Percentiles rank a stretch among this genome's conserved stretches.
These are phyloP conservation scores for Mesocentrotus franciscanus DNA, from an alignment of 53 echinoderm and acorn worm genomes.

Conservation along the genomic window DNA sequence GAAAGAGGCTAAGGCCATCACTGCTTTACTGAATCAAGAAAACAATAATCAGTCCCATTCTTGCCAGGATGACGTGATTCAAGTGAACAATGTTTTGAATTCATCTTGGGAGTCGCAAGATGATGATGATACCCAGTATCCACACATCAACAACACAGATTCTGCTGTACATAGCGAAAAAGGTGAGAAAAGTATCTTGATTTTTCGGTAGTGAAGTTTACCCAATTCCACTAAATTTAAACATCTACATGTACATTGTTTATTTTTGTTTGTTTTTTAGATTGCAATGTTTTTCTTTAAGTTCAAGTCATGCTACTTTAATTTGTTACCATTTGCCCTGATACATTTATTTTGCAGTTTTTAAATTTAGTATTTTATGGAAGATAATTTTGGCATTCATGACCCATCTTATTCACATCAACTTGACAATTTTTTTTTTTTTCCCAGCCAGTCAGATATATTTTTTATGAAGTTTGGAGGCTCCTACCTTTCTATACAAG, in stretches of 20 bases:
- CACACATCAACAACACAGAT: neutral
- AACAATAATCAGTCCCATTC: slow-evolving; percentile 19
- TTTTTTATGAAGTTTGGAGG: too few relatives aligned
- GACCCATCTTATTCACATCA: neutral
- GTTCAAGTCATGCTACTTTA: neutral
- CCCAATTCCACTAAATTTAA: neutral
- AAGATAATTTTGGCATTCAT: neutral
- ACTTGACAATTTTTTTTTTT: too few relatives aligned
- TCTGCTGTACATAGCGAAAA: neutral
- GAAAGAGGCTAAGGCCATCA: slow-evolving; percentile 57
- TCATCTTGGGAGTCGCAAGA: slow-evolving; percentile 44
- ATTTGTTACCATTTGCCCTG: neutral
- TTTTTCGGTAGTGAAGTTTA: neutral
- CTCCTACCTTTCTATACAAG: too few relatives aligned
- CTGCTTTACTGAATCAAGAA: slow-evolving; percentile 37
- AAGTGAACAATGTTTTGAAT: slow-evolving; percentile 47
- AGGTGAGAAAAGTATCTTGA: neutral
- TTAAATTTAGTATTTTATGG: neutral
- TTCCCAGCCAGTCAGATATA: too few relatives aligned
- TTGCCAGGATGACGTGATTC: slow-evolving; percentile 18
- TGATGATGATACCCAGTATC: neutral
- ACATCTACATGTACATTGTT: neutral
- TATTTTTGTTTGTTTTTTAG: too few relatives aligned
- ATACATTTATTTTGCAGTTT: neutral
- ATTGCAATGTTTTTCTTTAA: neutral